Evolutionary conservation across 2,888 invertebrate species (phyloP).

Genomic region (Acanthosepion pharaonis): DNA sequence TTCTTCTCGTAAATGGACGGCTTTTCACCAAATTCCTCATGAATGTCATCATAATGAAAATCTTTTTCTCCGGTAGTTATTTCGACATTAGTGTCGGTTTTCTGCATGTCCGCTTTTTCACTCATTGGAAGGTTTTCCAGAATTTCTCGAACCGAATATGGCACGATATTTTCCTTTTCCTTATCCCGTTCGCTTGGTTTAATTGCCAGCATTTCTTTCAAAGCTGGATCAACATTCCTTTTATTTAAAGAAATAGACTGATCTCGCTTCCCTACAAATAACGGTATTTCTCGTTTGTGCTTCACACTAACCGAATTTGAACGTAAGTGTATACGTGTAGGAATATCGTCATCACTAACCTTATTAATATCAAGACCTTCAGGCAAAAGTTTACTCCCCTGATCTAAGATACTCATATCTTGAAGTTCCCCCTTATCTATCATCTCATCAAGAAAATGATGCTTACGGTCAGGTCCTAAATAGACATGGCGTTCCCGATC

Average conservation of each 20-base stretch:
- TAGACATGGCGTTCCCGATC: neutral
- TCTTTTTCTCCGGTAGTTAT: neutral
- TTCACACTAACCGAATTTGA: neutral
- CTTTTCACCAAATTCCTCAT: neutral
- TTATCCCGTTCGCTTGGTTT: neutral
- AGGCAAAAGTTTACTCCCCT: neutral
- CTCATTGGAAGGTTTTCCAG: neutral
- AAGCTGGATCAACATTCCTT: neutral
- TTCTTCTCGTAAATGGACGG: neutral
- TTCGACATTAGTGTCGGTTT: neutral
- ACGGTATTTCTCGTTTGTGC: neutral
- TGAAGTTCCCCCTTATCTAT: neutral
- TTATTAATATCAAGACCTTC: neutral
- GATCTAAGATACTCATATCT: neutral
- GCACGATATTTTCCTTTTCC: neutral
- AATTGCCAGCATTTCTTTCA: neutral
- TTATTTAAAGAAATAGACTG: neutral
- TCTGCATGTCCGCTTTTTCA: neutral
- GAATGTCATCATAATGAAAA: neutral
- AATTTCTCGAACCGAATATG: neutral
- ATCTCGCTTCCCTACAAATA: neutral
- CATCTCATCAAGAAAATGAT: neutral
- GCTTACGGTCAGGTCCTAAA: neutral
- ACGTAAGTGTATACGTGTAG: neutral
- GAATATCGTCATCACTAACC: neutral